Evolutionary conservation across 1,140 invertebrate genomes (phyloP).

Genomic region (Neelides sp.): DNA sequence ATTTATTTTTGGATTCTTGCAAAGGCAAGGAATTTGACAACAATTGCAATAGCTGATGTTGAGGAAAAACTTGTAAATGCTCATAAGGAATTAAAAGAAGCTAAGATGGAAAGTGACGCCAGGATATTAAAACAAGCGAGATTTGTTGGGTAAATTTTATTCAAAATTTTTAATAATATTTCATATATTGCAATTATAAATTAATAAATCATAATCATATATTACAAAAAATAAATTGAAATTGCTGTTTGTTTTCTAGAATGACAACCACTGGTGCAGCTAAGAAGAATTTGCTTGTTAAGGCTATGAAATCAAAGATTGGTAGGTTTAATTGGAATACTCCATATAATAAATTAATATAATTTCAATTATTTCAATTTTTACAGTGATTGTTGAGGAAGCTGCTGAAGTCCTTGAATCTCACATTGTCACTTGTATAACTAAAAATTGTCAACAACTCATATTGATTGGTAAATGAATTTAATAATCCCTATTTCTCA

Average conservation of each 20-base stretch:
- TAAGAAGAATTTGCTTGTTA: slow-evolving; percentile 35
- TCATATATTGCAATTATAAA: no score
- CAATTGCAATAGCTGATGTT: not conserved
- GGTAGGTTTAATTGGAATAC: slow-evolving; percentile 11
- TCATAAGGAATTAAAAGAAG: slow-evolving; percentile 7
- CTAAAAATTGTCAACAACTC: slow-evolving; percentile 40
- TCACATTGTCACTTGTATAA: slow-evolving; percentile 38
- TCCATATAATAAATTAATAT: not conserved
- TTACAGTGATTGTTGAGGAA: slow-evolving; percentile 40
- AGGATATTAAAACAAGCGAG: not conserved
- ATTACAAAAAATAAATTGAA: no score
- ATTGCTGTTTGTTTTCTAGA: no score
- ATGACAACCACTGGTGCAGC: slow-evolving; percentile 46
- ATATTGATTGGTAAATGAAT: slow-evolving; percentile 44
- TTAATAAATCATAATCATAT: no score
- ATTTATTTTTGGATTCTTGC: slow-evolving; percentile 21
- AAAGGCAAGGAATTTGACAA: not conserved
- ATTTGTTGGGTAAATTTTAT: no score
- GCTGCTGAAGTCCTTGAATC: slow-evolving; percentile 45
- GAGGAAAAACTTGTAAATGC: slow-evolving; percentile 5
- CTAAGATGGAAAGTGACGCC: not conserved
- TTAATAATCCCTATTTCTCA: not conserved
- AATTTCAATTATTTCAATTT: slow-evolving; percentile 3
- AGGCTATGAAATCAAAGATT: slow-evolving; percentile 37
- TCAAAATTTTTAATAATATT: no score